These are phyloP conservation scores for Oscheius onirici DNA, from an alignment of 2,888 invertebrate species.

Conservation along the genomic window DNA sequence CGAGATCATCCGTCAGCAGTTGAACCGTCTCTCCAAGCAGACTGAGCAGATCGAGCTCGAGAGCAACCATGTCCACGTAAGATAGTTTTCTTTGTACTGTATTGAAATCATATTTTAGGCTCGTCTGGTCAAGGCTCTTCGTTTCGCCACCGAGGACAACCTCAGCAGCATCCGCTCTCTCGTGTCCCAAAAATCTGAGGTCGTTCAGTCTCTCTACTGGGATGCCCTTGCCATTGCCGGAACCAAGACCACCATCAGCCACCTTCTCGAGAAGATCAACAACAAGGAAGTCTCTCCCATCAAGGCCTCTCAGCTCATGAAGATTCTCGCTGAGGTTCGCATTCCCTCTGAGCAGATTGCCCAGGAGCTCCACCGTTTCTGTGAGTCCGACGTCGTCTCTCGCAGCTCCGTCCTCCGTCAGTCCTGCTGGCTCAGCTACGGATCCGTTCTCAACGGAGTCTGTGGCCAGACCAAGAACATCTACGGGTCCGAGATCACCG, in stretches of 20 bases:
- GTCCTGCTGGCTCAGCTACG: constrained; percentile 59
- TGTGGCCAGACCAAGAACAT: constrained; percentile 53
- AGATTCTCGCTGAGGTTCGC: constrained; percentile 54
- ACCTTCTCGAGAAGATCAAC: constrained; percentile 54
- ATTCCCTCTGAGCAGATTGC: constrained; percentile 48
- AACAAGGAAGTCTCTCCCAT: constrained; percentile 52
- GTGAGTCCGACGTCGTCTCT: constrained; percentile 43
- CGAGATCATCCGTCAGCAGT: constrained; percentile 46
- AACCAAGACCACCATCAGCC: constrained; percentile 53
- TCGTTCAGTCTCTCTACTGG: constrained; percentile 56
- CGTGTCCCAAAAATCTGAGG: constrained; percentile 44
- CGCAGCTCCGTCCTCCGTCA: constrained; percentile 50
- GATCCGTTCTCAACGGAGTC: constrained; percentile 57
- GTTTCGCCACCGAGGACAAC: constrained; percentile 56
- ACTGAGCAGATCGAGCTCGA: constrained; percentile 48
- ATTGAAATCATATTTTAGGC: constrained; percentile 31
- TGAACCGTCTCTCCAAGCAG: constrained; percentile 47
- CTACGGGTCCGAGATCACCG: not conserved
- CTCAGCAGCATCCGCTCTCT: constrained; percentile 42
- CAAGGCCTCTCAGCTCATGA: constrained; percentile 52
- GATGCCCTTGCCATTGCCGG: constrained; percentile 61
- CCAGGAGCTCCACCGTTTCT: constrained; percentile 45
- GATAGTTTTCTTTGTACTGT: no score
- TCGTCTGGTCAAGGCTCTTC: constrained; percentile 61
- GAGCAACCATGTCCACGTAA: constrained; percentile 19